Evolutionary conservation across 2,888 invertebrate species (phyloP), one percentile per base, ranked within the genome.

Genomic region (Scelioninae gen. 2): DNA sequence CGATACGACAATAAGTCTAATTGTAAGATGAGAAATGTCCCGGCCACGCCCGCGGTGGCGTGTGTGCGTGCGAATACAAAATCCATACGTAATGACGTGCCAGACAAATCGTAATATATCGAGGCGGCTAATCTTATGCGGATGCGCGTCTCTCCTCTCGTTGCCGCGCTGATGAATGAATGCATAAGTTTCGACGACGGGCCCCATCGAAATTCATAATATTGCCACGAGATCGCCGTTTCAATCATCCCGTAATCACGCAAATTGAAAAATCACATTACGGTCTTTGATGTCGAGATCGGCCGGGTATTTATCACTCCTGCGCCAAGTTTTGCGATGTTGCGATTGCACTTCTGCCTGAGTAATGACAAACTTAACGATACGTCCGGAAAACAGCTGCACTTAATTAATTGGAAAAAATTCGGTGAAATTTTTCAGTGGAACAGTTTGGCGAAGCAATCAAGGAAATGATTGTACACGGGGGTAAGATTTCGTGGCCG

Each of bases 51-150:
- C 61, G n/a, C n/a, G n/a, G n/a, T n/a, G 73, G 55, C 15, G 74
- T 69, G 61, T 68, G 65, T 71, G 75, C 75, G 74, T 74, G 72
- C 65, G 61, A 72, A 58, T 50, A 55, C 68, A 73, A 74, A 74
- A 71, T 76, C 68, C 71, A 75, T 61, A 73, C 70, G 64, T 75
- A 77, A 73, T 72, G 74, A 76, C 67, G 64, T 52, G 69, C 57
- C 58, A 55, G 76, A 74, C 78, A 77, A 78, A 78, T 78, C 71
- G 71, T 67, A 74, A 78, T 74, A 75, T 71, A 76, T 76, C 69
- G 75, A 50, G 63, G 10, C 58, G 55, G 61, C 65, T 75, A 72
- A 75, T 75, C 75, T 72, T 45, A 50, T 53, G 35, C 70, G 46
- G 65, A 35, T 61, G 28, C 45, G 53, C 57, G 43, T 48, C 55